Evolutionary conservation across 1,140 invertebrate species (phyloP), one percentile per base, ranked within the genome.

Genomic region (Drosophila truncata): DNA sequence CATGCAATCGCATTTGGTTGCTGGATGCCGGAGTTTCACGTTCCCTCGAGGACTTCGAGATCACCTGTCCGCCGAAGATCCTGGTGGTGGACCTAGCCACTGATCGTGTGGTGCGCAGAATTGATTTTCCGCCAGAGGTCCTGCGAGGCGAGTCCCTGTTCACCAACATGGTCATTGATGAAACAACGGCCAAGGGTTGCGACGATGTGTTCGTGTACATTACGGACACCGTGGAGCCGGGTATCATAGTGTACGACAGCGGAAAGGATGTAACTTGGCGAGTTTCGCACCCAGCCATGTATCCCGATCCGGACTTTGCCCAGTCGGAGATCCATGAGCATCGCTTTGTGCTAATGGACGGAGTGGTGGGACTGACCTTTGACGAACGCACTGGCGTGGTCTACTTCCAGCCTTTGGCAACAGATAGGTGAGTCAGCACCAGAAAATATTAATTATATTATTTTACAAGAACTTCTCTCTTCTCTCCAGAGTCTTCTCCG

Each of bases 401-500:
- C 0, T 97, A 97, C 88, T 97, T 95, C 93, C 96, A 97, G 91
- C 96, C 97, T 0, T 92, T 97, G 62, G 96, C 96, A n/a, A 97
- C 96, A 7, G 95, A 97, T 92, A 94, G 96, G 94, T 95, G 82
- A 75, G 71, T 39, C 20, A 0, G 33, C 0, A 13, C 13, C n/a
- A 13, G 11, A 18, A 7, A 9, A n/a, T 2, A n/a, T 11, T 7
- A 10, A 18, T n/a, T 35, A 7, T 0, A n/a, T 10, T 3, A 14
- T 2, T 11, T 44, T 35, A 29, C 13, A 33, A 49, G 20, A 31
- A 18, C 16, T 9, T n/a, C 31, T 59, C 44, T 31, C 59, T 3
- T 16, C 31, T 35, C 54, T 93, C 2, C 80, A 95, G 95, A 82
- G 90, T 97, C 3, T 97, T 96, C 92, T 96, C 96, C 49, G 94